Evolutionary conservation across 2,113 vertebrate genomes (phyloP), one percentile per base, ranked within the genome.

Genomic region (Nycticorax nycticorax): DNA sequence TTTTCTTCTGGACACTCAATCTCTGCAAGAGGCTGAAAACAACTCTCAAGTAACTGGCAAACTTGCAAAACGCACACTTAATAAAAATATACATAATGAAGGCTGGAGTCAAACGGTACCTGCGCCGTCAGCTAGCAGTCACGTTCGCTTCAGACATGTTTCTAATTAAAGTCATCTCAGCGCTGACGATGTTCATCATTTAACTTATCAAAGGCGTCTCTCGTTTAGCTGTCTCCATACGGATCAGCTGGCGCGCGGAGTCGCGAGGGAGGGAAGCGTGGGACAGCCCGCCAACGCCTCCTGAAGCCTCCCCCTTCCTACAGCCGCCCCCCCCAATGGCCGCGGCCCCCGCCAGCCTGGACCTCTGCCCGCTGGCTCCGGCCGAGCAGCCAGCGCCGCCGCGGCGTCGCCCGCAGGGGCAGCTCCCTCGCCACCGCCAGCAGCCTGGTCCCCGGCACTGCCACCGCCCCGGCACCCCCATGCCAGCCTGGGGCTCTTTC

Each of bases 291-390:
- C 28, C 2, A 37, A 50, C 2, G 3, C 24, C 18, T 24, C 32
- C 85, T 8, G 50, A 16, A 75, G 75, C 66, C 56, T 41, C 48
- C 62, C 67, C 77, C 80, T 41, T 41, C 41, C 41, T 6, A 4
- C 3, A 4, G 1, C 6, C 30, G 32, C 0, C 66, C 3, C 0
- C 69, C 4, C n/a, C n/a, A n/a, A n/a, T n/a, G n/a, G n/a, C n/a
- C 11, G 20, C 3, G 18, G 30, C 30, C 69, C 64, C 84, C 28
- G 60, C 76, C 76, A 28, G 21, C 17, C 12, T 0, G 0, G 5
- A 21, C 33, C 52, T 15, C 41, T 43, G 57, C 85, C 3, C 28
- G 0, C 18, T 3, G 4, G 28, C 19, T 22, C 48, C 37, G 4
- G 60, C 7, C 7, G 15, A 14, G 62, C 62, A 21, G 62, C 39